These are phyloP conservation scores for Columbina picui DNA, from an alignment of 2,113 vertebrate species.

Conservation along the genomic window DNA sequence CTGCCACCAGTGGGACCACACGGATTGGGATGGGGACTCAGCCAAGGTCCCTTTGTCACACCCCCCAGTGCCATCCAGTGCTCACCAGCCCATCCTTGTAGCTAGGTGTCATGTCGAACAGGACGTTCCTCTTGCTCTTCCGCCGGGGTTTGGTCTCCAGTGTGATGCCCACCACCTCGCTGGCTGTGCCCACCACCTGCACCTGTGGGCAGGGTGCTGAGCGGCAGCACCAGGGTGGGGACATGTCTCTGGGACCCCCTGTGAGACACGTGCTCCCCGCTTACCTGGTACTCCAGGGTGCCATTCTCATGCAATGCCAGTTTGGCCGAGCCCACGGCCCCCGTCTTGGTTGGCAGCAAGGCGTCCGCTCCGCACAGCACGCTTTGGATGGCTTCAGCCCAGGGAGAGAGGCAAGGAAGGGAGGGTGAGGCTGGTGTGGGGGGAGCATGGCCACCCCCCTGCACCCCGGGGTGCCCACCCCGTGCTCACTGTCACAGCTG, in stretches of 20 bases:
- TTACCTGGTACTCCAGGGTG: constrained; percentile 91
- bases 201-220: constrained; percentile 74
- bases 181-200: constrained; percentile 86
- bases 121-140: constrained; percentile 86
- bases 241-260: not conserved
- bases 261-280: fast-evolving
- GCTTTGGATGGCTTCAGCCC: constrained; percentile 87
- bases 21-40: not conserved
- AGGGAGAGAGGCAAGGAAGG: not conserved
- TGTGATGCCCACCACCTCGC: constrained; percentile 84
- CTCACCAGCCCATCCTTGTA: constrained; percentile 75
- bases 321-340: constrained; percentile 89
- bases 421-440: not conserved
- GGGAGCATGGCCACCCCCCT: not conserved
- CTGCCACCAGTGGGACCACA: not conserved
- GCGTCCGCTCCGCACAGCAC: constrained; percentile 91
- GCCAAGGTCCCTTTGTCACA: fast-evolving
- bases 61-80: not conserved
- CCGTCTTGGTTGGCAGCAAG: constrained; percentile 86
- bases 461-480: not conserved
- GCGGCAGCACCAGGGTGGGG: not conserved
- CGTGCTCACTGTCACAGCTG: constrained; percentile 91
- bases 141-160: constrained; percentile 93
- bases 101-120: constrained; percentile 85
- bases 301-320: constrained; percentile 89